Conservation (phyloP, 2,888 invertebrate genomes). For the Acleris laterana region DNA sequence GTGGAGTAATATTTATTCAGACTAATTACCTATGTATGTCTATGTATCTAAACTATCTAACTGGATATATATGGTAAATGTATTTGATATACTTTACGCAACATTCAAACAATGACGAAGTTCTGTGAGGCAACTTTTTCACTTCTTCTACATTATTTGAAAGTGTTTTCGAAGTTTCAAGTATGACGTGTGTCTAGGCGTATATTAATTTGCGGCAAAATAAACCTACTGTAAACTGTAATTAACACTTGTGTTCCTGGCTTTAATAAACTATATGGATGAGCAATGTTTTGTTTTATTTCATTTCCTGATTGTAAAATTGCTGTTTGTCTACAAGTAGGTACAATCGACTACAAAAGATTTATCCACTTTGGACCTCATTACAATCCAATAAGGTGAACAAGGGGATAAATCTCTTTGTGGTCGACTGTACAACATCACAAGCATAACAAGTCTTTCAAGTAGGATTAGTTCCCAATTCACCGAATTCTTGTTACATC, state of each 20-base stretch:
- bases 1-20: background rate
- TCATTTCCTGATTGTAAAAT: background rate
- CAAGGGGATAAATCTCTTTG: no score
- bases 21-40: no score
- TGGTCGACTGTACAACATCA: no score
- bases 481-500: no score
- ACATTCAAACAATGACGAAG: no score
- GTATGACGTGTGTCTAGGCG: background rate
- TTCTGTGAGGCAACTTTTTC: constrained; percentile 19
- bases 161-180: background rate
- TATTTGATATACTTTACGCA: background rate
- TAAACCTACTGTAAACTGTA: constrained; percentile 53
- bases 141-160: background rate
- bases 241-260: constrained; percentile 77
- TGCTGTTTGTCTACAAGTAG: background rate
- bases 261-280: constrained; percentile 73
- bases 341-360: no score
- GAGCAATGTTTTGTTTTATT: constrained; percentile 38
- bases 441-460: no score
- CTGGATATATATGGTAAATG: no score
- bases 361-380: no score
- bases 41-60: no score
- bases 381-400: no score
- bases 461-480: no score
- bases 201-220: constrained; percentile 46